Conservation (phyloP, 1,140 invertebrate genomes). For the Helicoverpa zea region DNA sequence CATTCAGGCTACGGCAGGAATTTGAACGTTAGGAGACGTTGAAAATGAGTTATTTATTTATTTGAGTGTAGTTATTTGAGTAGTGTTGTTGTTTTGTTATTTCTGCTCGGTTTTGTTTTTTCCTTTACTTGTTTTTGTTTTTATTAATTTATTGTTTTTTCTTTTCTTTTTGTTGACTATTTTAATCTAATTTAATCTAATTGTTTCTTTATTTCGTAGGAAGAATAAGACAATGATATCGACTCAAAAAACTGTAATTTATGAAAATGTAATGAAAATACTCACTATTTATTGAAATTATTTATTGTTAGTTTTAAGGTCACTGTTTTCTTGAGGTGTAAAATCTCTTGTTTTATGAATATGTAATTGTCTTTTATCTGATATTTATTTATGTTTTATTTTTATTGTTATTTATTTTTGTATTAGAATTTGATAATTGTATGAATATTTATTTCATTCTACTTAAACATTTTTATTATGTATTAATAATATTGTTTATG, state of each 20-base stretch:
- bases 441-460: constrained; percentile 6
- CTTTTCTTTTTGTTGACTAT: not conserved
- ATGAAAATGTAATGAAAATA: constrained; percentile 20
- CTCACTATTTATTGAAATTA: constrained; percentile 58
- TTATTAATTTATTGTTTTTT: constrained; percentile 13
- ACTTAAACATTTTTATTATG: not conserved
- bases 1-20: constrained; percentile 88
- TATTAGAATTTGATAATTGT: not conserved
- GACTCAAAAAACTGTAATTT: not conserved
- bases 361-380: constrained; percentile 37
- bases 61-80: not conserved
- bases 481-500: not conserved
- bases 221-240: not conserved
- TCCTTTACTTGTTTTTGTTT: not conserved
- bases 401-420: constrained; percentile 19
- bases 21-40: constrained; percentile 71
- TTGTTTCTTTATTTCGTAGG: not conserved
- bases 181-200: too few relatives aligned
- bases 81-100: not conserved
- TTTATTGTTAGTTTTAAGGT: constrained; percentile 57
- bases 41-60: constrained; percentile 15
- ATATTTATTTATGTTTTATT: constrained; percentile 39
- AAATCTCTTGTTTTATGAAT: constrained; percentile 1
- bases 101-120: not conserved
- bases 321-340: constrained; percentile 23